Conservation (phyloP, 2,113 vertebrate species). For the Ceuthmochares aereus region DNA sequence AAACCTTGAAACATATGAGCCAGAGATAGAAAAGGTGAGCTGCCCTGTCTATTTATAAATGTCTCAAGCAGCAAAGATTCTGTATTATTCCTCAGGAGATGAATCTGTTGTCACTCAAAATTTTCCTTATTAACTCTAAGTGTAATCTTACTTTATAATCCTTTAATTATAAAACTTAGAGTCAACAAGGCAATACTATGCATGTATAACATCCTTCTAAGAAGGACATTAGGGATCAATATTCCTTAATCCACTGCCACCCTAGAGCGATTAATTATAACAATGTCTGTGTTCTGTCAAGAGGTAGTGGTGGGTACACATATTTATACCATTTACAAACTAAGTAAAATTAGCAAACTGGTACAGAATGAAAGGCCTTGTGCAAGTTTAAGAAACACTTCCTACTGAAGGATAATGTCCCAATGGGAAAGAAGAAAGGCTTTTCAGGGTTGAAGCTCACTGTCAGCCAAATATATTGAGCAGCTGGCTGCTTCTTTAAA, state of each 20-base stretch:
- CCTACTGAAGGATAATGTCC: not conserved
- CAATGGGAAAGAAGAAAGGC: not conserved
- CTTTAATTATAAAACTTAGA: constrained; percentile 7
- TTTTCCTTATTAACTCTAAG: not conserved
- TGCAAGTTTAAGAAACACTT: not conserved
- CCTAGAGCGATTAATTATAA: constrained; percentile 19
- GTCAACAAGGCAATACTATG: not conserved
- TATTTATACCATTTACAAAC: constrained; percentile 27
- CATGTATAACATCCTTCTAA: not conserved
- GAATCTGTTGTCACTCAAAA: not conserved
- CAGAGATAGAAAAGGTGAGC: not conserved
- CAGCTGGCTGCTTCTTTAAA: not conserved
- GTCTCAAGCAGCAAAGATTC: not conserved
- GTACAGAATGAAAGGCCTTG: not conserved
- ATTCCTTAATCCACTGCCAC: constrained; percentile 36
- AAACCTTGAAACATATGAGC: not conserved
- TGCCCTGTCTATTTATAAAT: not conserved
- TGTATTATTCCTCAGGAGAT: not conserved
- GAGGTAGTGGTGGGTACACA: constrained; percentile 16
- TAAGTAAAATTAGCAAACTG: not conserved
- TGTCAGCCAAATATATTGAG: not conserved
- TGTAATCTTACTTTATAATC: constrained; percentile 10
- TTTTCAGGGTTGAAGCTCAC: not conserved
- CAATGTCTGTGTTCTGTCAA: not conserved
- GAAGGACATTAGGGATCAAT: constrained; percentile 8